A percentile compares a stretch with the other conserved stretches of the same genome.
These are phyloP conservation scores for Pterobdella sp. DNA, from an alignment of 2,888 invertebrate genomes.

Conservation along the genomic window DNA sequence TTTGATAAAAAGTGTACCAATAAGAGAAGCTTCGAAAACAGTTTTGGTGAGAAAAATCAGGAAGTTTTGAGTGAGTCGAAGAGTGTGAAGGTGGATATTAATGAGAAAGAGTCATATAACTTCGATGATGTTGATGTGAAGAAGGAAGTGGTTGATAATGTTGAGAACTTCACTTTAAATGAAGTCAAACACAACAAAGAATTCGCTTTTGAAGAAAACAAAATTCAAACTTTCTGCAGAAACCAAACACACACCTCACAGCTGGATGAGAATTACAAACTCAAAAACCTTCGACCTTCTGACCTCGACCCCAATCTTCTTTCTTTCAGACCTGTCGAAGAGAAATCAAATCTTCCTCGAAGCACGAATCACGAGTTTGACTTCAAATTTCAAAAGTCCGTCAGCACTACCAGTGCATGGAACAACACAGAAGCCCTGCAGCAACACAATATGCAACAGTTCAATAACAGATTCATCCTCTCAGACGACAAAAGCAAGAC, in stretches of 20 bases:
- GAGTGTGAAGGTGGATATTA: no score
- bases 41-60: not conserved
- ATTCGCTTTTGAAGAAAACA: not conserved
- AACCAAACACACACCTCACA: no score
- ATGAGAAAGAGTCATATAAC: not conserved
- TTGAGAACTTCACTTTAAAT: not conserved
- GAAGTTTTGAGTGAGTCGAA: constrained; percentile 5
- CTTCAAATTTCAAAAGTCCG: no score
- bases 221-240: constrained; percentile 6
- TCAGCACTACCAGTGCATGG: constrained; percentile 24
- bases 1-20: not conserved
- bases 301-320: not conserved
- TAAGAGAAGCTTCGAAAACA: not conserved
- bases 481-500: constrained; percentile 14
- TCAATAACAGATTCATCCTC: not conserved
- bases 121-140: constrained; percentile 22
- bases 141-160: constrained; percentile 21
- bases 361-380: no score
- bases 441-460: not conserved
- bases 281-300: not conserved
- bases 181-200: constrained; percentile 5
- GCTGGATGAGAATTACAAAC: no score
- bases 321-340: not conserved
- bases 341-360: constrained; percentile 2
- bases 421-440: constrained; percentile 21